Percentiles rank a stretch among this genome's conserved stretches.
These are phyloP conservation scores for Nyctalus aviator DNA, from an alignment of 2,797 vertebrate species.

Conservation along the genomic window DNA sequence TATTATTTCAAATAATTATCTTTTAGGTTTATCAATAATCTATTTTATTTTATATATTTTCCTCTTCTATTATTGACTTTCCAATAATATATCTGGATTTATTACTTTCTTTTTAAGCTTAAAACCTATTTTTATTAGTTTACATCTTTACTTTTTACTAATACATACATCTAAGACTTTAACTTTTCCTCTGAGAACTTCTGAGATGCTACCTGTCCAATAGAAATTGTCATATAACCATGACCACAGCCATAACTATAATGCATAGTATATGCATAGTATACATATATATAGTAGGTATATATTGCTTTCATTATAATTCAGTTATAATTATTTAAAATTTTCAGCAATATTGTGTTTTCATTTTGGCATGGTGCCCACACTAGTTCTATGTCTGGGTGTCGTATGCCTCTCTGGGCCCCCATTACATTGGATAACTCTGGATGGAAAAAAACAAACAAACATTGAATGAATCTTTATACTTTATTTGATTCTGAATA, in stretches of 20 bases:
- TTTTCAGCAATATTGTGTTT: neutral
- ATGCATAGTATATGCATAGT: neutral
- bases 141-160: neutral
- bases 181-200: constrained; percentile 23
- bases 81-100: neutral
- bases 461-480: neutral
- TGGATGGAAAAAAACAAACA: neutral
- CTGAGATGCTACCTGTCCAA: neutral
- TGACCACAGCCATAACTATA: neutral
- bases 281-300: neutral
- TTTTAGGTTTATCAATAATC: neutral
- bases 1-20: neutral
- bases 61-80: neutral
- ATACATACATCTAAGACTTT: neutral
- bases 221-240: neutral
- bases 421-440: neutral
- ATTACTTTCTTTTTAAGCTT: neutral
- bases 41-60: neutral
- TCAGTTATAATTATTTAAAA: neutral
- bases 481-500: neutral
- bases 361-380: neutral
- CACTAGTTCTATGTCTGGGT: neutral
- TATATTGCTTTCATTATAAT: neutral
- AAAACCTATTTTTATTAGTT: neutral
- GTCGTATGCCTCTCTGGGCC: accelerated